phyloP scores from a whole-genome alignment of 2,888 invertebrate genomes.

The Ochropacha duplaris region DNA sequence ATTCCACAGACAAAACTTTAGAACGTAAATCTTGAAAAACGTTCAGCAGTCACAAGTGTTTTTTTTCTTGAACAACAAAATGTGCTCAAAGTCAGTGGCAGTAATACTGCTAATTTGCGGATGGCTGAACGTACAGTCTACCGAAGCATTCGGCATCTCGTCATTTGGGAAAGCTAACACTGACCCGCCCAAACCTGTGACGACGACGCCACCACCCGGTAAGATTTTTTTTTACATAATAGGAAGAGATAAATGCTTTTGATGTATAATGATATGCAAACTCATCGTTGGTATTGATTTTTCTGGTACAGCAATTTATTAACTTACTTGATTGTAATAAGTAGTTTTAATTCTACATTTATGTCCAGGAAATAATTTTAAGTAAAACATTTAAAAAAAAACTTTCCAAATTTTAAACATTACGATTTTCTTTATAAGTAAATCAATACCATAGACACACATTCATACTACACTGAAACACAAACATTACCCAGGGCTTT shows the following conservation, averaged over 20 bases:
- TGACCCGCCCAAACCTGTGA: slow-evolving; percentile 65
- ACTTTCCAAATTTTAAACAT: too few relatives aligned
- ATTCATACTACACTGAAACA: not conserved
- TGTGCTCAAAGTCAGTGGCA: slow-evolving; percentile 15
- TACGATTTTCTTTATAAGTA: not conserved
- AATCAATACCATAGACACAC: not conserved
- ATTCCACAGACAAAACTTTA: slow-evolving; percentile 1
- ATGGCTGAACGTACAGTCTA: slow-evolving; percentile 44
- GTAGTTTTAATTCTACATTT: not conserved
- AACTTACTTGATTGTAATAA: not conserved
- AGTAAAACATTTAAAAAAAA: not conserved
- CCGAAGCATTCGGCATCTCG: slow-evolving; percentile 65
- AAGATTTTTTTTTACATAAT: slow-evolving; percentile 54
- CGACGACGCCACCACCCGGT: slow-evolving; percentile 68
- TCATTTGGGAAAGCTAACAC: slow-evolving; percentile 74
- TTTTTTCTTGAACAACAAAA: not conserved
- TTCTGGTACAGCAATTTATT: not conserved
- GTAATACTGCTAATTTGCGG: slow-evolving; percentile 44
- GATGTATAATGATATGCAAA: slow-evolving; percentile 4
- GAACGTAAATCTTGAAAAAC: not conserved
- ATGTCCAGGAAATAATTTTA: not conserved
- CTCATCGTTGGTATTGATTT: slow-evolving; percentile 6
- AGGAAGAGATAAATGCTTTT: not conserved
- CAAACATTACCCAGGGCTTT: not conserved
- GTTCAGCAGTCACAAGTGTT: not conserved